Evolutionary conservation across 2,888 invertebrate genomes (phyloP).

Genomic region (Tubulanus polymorphus): DNA sequence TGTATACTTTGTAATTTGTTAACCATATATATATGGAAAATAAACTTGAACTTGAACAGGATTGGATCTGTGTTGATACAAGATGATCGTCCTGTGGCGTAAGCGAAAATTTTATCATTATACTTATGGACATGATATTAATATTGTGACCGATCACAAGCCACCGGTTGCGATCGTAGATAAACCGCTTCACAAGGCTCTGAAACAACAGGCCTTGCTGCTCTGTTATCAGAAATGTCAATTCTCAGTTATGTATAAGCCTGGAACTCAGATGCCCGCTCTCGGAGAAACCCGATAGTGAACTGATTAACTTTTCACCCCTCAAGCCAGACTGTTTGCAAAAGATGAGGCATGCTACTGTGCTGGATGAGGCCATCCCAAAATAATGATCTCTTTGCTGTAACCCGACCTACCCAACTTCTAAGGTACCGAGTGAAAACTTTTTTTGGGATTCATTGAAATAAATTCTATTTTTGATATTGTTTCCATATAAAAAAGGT

Average conservation of each 20-base stretch:
- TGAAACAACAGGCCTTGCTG: slow-evolving; percentile 17
- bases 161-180: slow-evolving; percentile 15
- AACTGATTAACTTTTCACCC: slow-evolving; percentile 1
- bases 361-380: slow-evolving; percentile 7
- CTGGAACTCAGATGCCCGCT: slow-evolving; percentile 17
- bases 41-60: too few relatives aligned
- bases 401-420: too few relatives aligned
- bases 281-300: not conserved
- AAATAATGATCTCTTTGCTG: too few relatives aligned
- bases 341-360: slow-evolving; percentile 7
- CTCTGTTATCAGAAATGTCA: slow-evolving; percentile 17
- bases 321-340: slow-evolving; percentile 6
- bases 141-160: slow-evolving; percentile 17
- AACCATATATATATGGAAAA: too few relatives aligned
- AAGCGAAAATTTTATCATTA: slow-evolving; percentile 15
- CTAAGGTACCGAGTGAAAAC: too few relatives aligned
- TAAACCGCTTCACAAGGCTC: slow-evolving; percentile 19
- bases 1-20: too few relatives aligned
- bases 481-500: too few relatives aligned
- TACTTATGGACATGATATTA: slow-evolving; percentile 12
- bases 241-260: slow-evolving; percentile 11
- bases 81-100: slow-evolving; percentile 19
- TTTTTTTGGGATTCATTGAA: too few relatives aligned
- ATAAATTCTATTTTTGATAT: too few relatives aligned
- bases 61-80: slow-evolving; percentile 23